Conservation (phyloP, 2,797 vertebrate genomes). For the Hybognathus amarus region DNA sequence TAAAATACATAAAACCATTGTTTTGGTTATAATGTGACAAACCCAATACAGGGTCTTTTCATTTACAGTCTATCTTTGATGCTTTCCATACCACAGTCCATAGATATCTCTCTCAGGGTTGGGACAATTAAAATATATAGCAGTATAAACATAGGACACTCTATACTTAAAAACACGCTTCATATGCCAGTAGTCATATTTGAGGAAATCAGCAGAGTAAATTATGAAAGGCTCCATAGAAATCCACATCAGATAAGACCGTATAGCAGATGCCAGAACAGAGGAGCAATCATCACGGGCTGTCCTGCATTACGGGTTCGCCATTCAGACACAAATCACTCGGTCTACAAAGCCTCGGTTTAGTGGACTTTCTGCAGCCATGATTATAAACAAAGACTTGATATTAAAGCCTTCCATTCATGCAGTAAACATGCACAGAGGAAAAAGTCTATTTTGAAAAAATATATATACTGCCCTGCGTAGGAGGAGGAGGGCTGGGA, state of each 20-base stretch:
- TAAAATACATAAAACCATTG: neutral
- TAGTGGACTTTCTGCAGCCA: slow-evolving; percentile 46
- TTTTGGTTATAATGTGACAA: neutral
- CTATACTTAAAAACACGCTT: slow-evolving; percentile 44
- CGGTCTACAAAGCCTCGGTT: slow-evolving; percentile 49
- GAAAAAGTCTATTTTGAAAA: slow-evolving; percentile 50
- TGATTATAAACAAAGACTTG: slow-evolving; percentile 59
- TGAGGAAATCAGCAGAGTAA: slow-evolving; percentile 53
- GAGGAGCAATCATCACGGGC: slow-evolving; percentile 48
- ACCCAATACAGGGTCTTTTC: neutral
- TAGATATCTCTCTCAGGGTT: slow-evolving; percentile 3
- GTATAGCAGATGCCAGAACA: slow-evolving; percentile 47
- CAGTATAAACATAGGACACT: slow-evolving; percentile 30
- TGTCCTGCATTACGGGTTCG: slow-evolving; percentile 48
- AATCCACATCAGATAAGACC: slow-evolving; percentile 59
- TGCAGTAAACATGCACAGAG: slow-evolving; percentile 41
- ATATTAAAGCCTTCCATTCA: slow-evolving; percentile 56
- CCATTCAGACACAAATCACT: slow-evolving; percentile 57
- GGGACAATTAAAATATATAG: slow-evolving; percentile 7
- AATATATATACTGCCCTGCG: slow-evolving; percentile 24
- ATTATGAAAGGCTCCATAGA: slow-evolving; percentile 51
- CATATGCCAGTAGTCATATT: slow-evolving; percentile 40
- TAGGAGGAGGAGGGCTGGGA: slow-evolving; percentile 45
- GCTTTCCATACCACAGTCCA: neutral
- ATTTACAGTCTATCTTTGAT: neutral